Evolutionary conservation across 2,888 invertebrate species (phyloP), one percentile per base, ranked within the genome.

Genomic region (Epistrophe eligans): DNA sequence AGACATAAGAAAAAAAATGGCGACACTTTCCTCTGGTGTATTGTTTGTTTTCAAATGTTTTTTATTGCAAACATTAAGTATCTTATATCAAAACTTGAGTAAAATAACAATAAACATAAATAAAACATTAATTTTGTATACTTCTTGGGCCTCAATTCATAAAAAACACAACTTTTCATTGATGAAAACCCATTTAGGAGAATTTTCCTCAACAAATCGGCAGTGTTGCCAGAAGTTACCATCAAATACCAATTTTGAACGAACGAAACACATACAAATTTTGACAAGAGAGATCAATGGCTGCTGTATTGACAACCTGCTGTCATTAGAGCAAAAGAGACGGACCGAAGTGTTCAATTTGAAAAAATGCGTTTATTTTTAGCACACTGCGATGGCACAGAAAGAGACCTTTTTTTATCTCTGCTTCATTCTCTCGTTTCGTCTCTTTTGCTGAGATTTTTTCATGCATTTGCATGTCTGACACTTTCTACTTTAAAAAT

Each of bases 211-310:
- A 71, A 40, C 19, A 62, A 15, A 62, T 4, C 2, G n/a, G 9
- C 81, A 85, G 82, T 32, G 77, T 82, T 85, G 74, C 82, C 82
- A 55, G 55, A 3, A 28, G 24, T 19, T 70, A 9, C 73, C 70
- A 70, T 79, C 70, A 76, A 60, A 67, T 52, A 28, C 3, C 38
- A 52, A 70, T 79, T 70, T 70, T 52, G 57, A 74, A 80, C 66
- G 38, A 50, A 57, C n/a, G n/a, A n/a, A n/a, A n/a, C n/a, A n/a
- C n/a, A 64, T 40, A 55, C 9, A 57, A 43, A 24, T 71, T 87
- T 83, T 79, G 87, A 87, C 87, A 79, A 50, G 50, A 87, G 87
- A 87, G 87, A 87, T 87, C 82, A 71, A 85, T 79, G 74, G 74
- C 66, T 72, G 74, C 58, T 66, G 58, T 28, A 66, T 76, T 72